Base-by-base conservation (phyloP, 92 coral and sea anemone species). In the Scolanthus callimorphus region DNA sequence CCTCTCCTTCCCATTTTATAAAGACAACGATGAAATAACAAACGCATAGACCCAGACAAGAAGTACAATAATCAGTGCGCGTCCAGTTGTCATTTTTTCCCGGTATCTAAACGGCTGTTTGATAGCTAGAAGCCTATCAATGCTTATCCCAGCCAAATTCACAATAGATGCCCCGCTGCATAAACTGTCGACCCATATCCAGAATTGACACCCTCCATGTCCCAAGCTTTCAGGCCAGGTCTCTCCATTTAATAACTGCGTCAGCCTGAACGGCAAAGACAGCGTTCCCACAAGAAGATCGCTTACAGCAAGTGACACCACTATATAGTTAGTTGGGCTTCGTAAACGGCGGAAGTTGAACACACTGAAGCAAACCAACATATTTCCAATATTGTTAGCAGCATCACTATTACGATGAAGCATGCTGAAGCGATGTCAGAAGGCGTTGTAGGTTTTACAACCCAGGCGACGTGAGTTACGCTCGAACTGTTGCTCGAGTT, bases 141-240 rank as follows among this genome's bases (percentile, higher is more conserved):
- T 61, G 27, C 94, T 84, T 62, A 94, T 94, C 0, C 81, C 94
- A 4, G 90, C 81, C 12, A 94, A 81, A 54, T 90, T 88, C 13
- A 94, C 81, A 20, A 94, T 94, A 10, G 99, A 94, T 0, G 96
- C 99, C 1, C 96, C 97, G 28, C 94, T 55, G 39, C 90, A 84
- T 1, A 94, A 45, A 83, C 84, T 88, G 34, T 94, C 99, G 23
- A 89, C 70, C 94, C 90, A 88, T 1, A 94, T 94, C 99, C 99
- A 94, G 39, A 73, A 75, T 64, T 78, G 89, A 27, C 99, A 94
- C 23, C 96, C 94, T 11, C 80, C 77, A 3, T 27, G 51, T 3
- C 86, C 86, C 39, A 94, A 67, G 26, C 49, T 55, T 1, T 22
- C 38, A 0, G 96, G 96, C 96, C 96, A 94, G 0, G 1, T 3